phyloP scores from a whole-genome alignment of 35 echinoderm and acorn worm genomes.

The Apostichopus parvimensis region DNA sequence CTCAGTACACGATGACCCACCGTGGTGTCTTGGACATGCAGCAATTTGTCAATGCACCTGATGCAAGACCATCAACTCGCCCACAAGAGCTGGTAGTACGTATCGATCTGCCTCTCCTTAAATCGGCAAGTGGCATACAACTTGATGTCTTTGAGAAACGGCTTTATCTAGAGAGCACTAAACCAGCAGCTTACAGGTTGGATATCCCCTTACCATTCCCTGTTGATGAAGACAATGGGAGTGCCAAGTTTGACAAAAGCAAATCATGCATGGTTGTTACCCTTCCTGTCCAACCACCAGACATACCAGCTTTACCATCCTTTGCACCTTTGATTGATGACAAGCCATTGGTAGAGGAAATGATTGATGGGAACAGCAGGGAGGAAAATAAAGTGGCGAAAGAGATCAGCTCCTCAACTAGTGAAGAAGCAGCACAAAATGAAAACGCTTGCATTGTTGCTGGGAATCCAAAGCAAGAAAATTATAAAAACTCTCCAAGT shows the following conservation, averaged over 20 bases:
- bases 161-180: constrained; percentile 71
- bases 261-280: constrained; percentile 85
- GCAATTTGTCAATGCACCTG: constrained; percentile 87
- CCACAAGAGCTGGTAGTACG: constrained; percentile 91
- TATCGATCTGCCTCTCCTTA: constrained; percentile 83
- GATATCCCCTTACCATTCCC: constrained; percentile 84
- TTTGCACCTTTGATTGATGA: constrained; percentile 57
- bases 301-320: constrained; percentile 71
- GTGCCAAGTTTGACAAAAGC: constrained; percentile 96
- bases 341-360: constrained; percentile 76
- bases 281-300: constrained; percentile 75
- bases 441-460: not conserved
- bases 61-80: constrained; percentile 79
- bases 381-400: not conserved
- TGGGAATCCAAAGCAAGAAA: not conserved
- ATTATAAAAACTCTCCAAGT: constrained; percentile 17
- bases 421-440: not conserved
- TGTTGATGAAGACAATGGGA: constrained; percentile 80
- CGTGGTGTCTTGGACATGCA: constrained; percentile 94
- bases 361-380: constrained; percentile 29
- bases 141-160: constrained; percentile 85
- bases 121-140: constrained; percentile 77
- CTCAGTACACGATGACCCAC: constrained; percentile 86
- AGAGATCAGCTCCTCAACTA: not conserved
- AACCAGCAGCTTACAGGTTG: constrained; percentile 74